Conservation (phyloP, 2,113 vertebrate species). For the Gallinago paraguaiae region DNA sequence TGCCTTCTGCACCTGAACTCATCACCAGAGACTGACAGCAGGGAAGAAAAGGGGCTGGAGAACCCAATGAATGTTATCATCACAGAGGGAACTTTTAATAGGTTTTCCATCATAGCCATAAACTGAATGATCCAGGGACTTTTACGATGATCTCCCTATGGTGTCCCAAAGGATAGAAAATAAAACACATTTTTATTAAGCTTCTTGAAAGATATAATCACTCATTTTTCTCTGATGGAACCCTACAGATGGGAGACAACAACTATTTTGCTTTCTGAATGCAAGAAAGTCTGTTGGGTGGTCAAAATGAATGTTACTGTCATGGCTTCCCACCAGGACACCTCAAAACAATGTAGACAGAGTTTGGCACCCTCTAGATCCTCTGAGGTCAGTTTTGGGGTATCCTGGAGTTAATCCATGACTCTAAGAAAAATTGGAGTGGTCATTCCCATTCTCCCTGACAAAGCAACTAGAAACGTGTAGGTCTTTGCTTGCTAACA, state of each 20-base stretch:
- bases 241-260: not conserved
- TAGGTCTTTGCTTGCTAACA: not conserved
- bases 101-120: conserved; percentile 51
- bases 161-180: conserved; percentile 38
- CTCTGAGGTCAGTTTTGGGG: not conserved
- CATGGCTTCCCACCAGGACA: not conserved
- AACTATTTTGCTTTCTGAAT: not conserved
- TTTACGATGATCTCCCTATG: not conserved
- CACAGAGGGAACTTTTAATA: not conserved
- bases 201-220: conserved; percentile 42
- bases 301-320: not conserved
- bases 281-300: not conserved
- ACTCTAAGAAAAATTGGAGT: not conserved
- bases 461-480: not conserved
- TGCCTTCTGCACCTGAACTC: conserved; percentile 21
- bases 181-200: conserved; percentile 67
- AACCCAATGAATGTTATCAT: not conserved
- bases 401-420: not conserved
- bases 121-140: conserved; percentile 1
- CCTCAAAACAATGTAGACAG: not conserved
- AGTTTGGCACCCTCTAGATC: not conserved
- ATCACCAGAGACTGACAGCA: not conserved
- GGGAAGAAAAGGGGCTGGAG: not conserved
- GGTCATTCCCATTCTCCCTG: not conserved
- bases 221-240: conserved; percentile 26